Evolutionary conservation across 53 echinoderm and acorn worm genomes (phyloP), one percentile per base, ranked within the genome.

Genomic region (Mesocentrotus franciscanus): DNA sequence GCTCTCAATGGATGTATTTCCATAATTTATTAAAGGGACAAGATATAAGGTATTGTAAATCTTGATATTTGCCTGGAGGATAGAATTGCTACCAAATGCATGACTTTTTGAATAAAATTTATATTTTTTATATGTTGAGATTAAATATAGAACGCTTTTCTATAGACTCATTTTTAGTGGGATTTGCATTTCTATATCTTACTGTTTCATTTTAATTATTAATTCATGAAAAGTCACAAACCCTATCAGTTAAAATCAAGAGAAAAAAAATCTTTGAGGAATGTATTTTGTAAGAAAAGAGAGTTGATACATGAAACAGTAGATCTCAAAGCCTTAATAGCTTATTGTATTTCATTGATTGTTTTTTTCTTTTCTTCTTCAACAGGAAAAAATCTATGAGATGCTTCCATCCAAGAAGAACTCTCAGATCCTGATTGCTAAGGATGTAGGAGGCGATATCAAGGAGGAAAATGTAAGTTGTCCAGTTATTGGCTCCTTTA

Each of bases 361-460:
- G 11, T 75, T 74, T 4, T 83, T 83, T 2, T 81, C 16, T 24
- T 20, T 10, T 85, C 22, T 85, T 57, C 58, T 85, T 85, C 15
- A 85, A 26, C 96, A 96, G 96, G 95, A 96, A 49, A 92, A 95
- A 93, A 90, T 96, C 89, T 90, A 89, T 90, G 95, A 96, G 66
- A 85, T 66, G 68, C 94, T 94, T 85, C 94, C 85, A 66, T 85
- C 94, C 12, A 94, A 94, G 85, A 94, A 94, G 94, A 81, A 93
- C 34, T 93, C 81, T 49, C 81, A 95, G 79, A 92, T 97, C 70
- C 96, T 99, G 70, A 96, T 96, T 84, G 97, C 99, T 36, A 97
- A 97, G 90, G 98, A 96, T 95, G 99, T 99, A 78, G 97, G 97
- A 78, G 99, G 99, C 22, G 98, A 98, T 95, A 99, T 99, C 93